Percentiles rank a stretch among this genome's conserved stretches.
Conservation (phyloP, 2,888 invertebrate genomes). For the Heliconius sara region DNA sequence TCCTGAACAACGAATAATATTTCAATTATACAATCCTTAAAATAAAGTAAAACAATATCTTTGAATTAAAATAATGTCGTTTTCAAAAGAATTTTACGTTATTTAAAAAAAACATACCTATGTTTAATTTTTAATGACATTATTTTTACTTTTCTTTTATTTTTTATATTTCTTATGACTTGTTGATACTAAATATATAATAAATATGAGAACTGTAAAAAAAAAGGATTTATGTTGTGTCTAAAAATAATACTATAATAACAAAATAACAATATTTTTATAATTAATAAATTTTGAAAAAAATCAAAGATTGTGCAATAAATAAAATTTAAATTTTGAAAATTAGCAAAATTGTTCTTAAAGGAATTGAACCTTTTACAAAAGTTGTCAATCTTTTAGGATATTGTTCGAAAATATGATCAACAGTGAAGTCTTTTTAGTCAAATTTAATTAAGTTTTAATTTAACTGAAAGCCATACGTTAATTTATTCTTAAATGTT, state of each 20-base stretch:
- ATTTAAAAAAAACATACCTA: too few species aligned
- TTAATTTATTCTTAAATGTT: slow-evolving; percentile 28
- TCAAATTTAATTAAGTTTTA: slow-evolving; percentile 18
- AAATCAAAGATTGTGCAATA: neutral
- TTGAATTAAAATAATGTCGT: too few species aligned
- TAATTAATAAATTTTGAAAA: neutral
- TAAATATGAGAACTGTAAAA: neutral
- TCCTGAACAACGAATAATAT: neutral
- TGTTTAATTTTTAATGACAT: neutral
- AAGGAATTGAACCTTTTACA: neutral
- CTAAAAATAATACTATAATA: neutral
- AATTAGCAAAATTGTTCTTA: neutral
- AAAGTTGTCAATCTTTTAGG: neutral
- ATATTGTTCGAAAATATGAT: neutral
- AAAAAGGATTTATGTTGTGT: neutral
- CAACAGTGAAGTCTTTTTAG: slow-evolving; percentile 1
- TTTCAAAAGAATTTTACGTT: too few species aligned
- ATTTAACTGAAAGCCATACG: slow-evolving; percentile 29
- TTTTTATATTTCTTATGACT: neutral
- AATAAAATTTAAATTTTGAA: neutral
- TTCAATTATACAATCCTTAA: neutral
- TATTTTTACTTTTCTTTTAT: neutral
- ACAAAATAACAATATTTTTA: slow-evolving; percentile 5
- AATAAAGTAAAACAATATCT: too few species aligned
- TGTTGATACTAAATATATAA: too few species aligned